A percentile compares a stretch with the other conserved stretches of the same genome.
Conservation (phyloP, 2,888 invertebrate species). For the Meteorus colon region DNA sequence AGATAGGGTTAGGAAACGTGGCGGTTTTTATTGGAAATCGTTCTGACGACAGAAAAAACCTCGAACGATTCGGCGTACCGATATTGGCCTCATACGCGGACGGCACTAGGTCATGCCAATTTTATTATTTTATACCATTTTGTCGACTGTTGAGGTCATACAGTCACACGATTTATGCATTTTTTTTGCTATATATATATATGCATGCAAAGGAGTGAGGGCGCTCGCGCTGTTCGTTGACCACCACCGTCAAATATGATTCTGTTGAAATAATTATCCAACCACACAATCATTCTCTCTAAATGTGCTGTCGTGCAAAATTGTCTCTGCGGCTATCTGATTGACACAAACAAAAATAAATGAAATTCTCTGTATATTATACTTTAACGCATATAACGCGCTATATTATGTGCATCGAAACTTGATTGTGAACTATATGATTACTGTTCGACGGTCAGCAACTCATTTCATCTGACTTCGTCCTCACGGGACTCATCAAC, state of each 20-base stretch:
- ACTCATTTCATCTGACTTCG: background rate
- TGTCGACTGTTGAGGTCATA: constrained; percentile 10
- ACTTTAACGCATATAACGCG: too few species aligned
- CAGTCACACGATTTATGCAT: constrained; percentile 21
- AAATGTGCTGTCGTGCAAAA: constrained; percentile 14
- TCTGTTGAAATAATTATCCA: constrained; percentile 28
- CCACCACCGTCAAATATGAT: constrained; percentile 16
- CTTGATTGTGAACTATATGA: background rate
- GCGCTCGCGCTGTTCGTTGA: too few species aligned
- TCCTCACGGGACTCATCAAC: constrained; percentile 41
- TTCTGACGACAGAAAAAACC: constrained; percentile 49
- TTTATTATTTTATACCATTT: constrained; percentile 5
- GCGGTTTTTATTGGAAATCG: constrained; percentile 38
- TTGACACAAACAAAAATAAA: background rate
- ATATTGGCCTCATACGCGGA: constrained; percentile 35
- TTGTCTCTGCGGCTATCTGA: constrained; percentile 13
- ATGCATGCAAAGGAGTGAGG: too few species aligned
- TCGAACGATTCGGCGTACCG: constrained; percentile 42
- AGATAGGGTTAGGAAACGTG: background rate
- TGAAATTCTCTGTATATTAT: background rate
- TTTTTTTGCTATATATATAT: background rate
- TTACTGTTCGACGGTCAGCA: constrained; percentile 10
- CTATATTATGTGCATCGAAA: background rate
- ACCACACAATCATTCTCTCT: constrained; percentile 5
- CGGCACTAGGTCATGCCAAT: background rate